Conservation (phyloP, 2,797 vertebrate genomes). For the Trematomus bernacchii region DNA sequence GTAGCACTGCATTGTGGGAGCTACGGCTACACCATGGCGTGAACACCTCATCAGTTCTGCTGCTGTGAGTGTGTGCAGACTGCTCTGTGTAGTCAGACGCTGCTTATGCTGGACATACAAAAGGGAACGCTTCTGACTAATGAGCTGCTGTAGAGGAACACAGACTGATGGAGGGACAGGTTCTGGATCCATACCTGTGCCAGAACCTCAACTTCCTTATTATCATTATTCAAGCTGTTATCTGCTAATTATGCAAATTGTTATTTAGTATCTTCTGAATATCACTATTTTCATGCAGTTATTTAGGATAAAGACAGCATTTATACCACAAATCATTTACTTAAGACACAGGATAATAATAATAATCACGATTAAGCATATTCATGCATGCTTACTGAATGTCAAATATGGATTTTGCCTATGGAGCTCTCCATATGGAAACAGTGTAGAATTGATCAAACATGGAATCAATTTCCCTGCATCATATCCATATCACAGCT, state of each 20-base stretch:
- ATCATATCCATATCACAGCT: slow-evolving; percentile 1
- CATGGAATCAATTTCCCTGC: slow-evolving; percentile 9
- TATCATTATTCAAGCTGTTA: slow-evolving; percentile 9
- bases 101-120: slow-evolving; percentile 43
- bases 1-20: slow-evolving; percentile 98
- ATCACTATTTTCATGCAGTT: slow-evolving; percentile 26
- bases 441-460: background rate
- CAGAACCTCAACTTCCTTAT: background rate
- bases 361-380: background rate
- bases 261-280: slow-evolving; percentile 12
- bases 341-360: slow-evolving; percentile 8
- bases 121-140: slow-evolving; percentile 26
- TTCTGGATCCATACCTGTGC: slow-evolving; percentile 11
- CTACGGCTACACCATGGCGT: slow-evolving; percentile 99
- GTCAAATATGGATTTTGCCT: background rate
- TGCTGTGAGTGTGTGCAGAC: slow-evolving; percentile 16
- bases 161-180: slow-evolving; percentile 2
- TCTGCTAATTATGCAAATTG: slow-evolving; percentile 29
- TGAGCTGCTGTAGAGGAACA: slow-evolving; percentile 24
- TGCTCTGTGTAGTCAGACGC: slow-evolving; percentile 21
- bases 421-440: background rate
- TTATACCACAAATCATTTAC: slow-evolving; percentile 10
- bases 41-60: slow-evolving; percentile 41
- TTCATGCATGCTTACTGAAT: slow-evolving; percentile 13
- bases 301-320: slow-evolving; percentile 12